Conservation (phyloP, 2,113 vertebrate genomes). For the Geococcyx californianus region DNA sequence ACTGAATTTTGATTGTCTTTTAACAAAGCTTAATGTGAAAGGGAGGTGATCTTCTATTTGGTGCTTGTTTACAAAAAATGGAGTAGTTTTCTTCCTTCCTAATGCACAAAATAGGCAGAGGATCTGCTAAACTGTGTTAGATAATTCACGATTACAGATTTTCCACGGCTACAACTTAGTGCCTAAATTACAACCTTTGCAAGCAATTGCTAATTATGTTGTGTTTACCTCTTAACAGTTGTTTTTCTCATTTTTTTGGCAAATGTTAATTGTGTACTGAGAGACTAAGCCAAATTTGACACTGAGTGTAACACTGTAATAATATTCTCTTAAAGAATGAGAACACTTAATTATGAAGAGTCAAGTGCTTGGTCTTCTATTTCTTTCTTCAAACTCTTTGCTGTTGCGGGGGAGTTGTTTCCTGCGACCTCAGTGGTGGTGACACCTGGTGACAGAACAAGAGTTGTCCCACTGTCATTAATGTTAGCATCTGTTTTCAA, state of each 20-base stretch:
- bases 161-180: not conserved
- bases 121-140: not conserved
- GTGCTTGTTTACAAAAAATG: fast-evolving
- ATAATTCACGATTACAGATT: not conserved
- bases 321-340: not conserved
- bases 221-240: not conserved
- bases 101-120: not conserved
- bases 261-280: not conserved
- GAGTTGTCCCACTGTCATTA: not conserved
- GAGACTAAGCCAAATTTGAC: not conserved
- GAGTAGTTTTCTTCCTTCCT: not conserved
- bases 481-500: not conserved
- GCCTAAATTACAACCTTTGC: not conserved
- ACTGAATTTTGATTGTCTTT: not conserved
- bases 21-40: not conserved
- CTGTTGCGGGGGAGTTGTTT: not conserved
- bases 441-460: not conserved
- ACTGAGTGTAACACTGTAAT: not conserved
- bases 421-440: not conserved
- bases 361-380: not conserved
- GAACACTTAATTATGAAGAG: not conserved
- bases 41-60: not conserved
- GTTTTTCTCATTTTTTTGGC: not conserved
- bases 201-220: not conserved
- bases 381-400: not conserved